phyloP scores from a whole-genome alignment of 2,888 invertebrate species.

The Chrysina gloriosa region DNA sequence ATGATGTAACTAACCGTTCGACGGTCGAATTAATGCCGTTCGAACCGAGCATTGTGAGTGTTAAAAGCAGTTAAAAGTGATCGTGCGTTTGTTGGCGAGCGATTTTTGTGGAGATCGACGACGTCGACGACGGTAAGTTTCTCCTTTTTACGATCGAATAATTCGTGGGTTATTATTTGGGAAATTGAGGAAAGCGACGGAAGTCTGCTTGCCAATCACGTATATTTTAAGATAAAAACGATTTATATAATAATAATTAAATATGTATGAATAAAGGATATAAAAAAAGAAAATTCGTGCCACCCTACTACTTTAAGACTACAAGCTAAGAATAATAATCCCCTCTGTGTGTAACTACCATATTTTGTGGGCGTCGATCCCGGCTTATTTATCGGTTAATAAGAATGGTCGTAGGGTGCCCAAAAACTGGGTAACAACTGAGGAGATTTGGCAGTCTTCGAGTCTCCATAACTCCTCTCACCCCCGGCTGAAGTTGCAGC shows the following conservation, averaged over 20 bases:
- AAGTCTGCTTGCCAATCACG: too few relatives aligned
- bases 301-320: too few relatives aligned
- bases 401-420: conserved; percentile 36
- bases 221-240: background rate
- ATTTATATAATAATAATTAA: background rate
- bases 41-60: background rate
- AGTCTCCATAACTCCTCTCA: conserved; percentile 34
- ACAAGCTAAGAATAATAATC: background rate
- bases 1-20: background rate
- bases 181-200: too few relatives aligned
- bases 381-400: conserved; percentile 2
- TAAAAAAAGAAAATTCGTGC: background rate
- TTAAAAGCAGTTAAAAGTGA: background rate
- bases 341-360: conserved; percentile 4
- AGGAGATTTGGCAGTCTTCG: conserved; percentile 38
- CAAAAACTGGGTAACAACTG: conserved; percentile 40
- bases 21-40: background rate
- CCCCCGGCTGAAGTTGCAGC: conserved; percentile 25
- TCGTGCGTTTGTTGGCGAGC: too few relatives aligned
- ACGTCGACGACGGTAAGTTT: too few relatives aligned
- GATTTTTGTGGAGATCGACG: too few relatives aligned
- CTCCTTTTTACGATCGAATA: too few relatives aligned
- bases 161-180: too few relatives aligned
- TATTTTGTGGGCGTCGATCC: background rate
- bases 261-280: background rate